These are phyloP conservation scores for Hemiprocne comata DNA, from an alignment of 2,113 vertebrate genomes.

Conservation along the genomic window DNA sequence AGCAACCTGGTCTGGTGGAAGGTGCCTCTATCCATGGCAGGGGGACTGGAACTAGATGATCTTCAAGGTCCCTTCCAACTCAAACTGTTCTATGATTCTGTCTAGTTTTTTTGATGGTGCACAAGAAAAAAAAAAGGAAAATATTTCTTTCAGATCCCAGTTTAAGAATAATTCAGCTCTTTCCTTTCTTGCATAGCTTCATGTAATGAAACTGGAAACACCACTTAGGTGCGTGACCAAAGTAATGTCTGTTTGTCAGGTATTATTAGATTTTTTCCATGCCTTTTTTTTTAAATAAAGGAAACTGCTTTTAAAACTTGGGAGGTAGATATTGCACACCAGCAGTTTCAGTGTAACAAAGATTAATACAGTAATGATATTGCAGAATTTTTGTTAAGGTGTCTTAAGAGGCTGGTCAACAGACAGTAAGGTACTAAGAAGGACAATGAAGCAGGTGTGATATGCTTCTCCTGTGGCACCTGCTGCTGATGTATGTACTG, in stretches of 20 bases:
- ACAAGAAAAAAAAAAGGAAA: not conserved
- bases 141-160: not conserved
- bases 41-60: no score
- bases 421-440: not conserved
- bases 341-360: not conserved
- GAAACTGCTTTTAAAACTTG: not conserved
- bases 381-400: not conserved
- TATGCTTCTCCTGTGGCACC: not conserved
- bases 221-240: fast-evolving
- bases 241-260: not conserved
- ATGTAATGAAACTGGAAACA: not conserved
- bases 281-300: not conserved
- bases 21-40: no score
- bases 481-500: not conserved
- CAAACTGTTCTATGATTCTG: no score
- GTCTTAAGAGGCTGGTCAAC: not conserved
- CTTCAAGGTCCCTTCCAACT: no score
- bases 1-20: no score
- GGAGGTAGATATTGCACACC: not conserved
- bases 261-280: not conserved
- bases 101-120: not conserved
- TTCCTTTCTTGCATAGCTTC: not conserved
- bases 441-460: not conserved
- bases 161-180: not conserved
- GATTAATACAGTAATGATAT: not conserved